Conservation (phyloP, 2,113 vertebrate genomes). For the Scatophagus argus region DNA sequence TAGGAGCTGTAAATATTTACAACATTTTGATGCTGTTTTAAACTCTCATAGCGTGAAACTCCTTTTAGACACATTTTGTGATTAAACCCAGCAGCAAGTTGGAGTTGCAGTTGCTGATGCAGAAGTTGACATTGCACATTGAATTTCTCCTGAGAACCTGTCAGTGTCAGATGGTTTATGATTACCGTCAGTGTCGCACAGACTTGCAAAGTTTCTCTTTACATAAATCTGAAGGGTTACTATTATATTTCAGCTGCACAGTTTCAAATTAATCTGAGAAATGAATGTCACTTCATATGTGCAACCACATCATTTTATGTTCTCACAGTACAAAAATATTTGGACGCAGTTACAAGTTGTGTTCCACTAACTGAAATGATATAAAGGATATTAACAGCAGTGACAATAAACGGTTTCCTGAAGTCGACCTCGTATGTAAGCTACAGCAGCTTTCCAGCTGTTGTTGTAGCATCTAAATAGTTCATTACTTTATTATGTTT, state of each 20-base stretch:
- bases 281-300: not conserved
- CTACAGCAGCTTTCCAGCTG: not conserved
- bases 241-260: too few species aligned
- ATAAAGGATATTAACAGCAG: not conserved
- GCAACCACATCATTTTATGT: too few species aligned
- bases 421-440: too few species aligned
- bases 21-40: not conserved
- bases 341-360: not conserved
- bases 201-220: not conserved
- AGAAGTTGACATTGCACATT: not conserved
- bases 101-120: not conserved
- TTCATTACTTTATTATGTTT: not conserved
- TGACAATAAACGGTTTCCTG: not conserved
- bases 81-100: not conserved
- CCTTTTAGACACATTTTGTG: not conserved
- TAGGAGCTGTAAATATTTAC: slow-evolving; percentile 21
- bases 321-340: too few species aligned
- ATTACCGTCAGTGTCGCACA: not conserved
- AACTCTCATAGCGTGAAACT: not conserved
- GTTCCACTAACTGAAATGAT: not conserved
- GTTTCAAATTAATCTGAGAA: not conserved
- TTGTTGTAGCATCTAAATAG: not conserved
- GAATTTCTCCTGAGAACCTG: not conserved
- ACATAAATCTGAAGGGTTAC: not conserved
- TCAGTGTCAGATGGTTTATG: too few species aligned